Evolutionary conservation across 2,888 invertebrate species (phyloP), one percentile per base, ranked within the genome.

Genomic region (Bellardia bayeri): DNA sequence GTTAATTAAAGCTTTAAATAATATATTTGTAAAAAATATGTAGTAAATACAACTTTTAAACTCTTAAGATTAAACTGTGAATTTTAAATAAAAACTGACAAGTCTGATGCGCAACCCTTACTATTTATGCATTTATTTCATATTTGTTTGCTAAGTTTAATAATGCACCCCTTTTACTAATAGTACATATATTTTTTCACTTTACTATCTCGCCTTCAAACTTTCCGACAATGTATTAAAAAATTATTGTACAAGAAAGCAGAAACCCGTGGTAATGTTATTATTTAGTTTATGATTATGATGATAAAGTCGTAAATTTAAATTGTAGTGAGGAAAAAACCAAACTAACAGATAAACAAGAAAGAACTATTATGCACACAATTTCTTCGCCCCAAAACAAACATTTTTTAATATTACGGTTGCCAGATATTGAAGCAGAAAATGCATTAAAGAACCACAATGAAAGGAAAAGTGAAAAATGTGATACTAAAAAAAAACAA

Each of bases 271-370:
- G 51, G 63, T 69, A 83, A 71, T 76, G 33, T 68, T 84, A 14
- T 66, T 51, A 76, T 83, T 76, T 82, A 64, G 66, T 84, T 74
- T 75, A 75, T 63, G 74, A 63, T 80, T 54, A 69, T 58, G 51
- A 66, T 49, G 37, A 66, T 71, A 68, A 79, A 79, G 68, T 72
- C 72, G 49, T 72, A 80, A 85, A 80, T 72, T 80, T 63, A 80
- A 85, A 79, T 58, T 72, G 66, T 74, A 23, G 16, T 13, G 42
- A 68, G 23, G 11, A 64, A 37, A 68, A 61, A 30, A 69, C 3
- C 23, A 42, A 7, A 30, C 0, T 2, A 81, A 64, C 49, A 63
- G 23, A 72, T 13, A 51, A 80, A 54, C 49, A 51, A 64, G 30
- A 33, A 81, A 63, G 8, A 64, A 64, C 56, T 72, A 56, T 81